Conservation (phyloP, 1,140 invertebrate genomes). For the Caenorhabditis tropicalis region DNA sequence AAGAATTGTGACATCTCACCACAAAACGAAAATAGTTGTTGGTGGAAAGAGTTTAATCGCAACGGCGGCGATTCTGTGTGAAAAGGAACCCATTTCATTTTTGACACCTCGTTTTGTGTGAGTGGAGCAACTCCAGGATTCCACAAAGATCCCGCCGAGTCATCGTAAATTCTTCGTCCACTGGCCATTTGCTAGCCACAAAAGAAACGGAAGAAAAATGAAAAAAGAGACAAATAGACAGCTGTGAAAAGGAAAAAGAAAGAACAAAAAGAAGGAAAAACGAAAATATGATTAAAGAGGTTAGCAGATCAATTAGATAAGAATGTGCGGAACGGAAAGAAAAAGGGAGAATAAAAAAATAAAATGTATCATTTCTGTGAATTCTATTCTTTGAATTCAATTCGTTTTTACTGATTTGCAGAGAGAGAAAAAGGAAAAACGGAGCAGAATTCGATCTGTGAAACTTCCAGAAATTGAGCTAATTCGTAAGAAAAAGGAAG, state of each 20-base stretch:
- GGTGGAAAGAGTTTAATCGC: constrained; percentile 19
- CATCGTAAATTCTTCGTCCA: constrained; percentile 28
- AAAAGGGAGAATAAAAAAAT: neutral
- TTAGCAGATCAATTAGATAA: constrained; percentile 38
- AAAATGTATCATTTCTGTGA: neutral
- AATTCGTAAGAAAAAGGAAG: neutral
- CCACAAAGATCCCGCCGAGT: constrained; percentile 36
- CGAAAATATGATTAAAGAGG: constrained; percentile 11
- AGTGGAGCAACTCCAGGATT: neutral
- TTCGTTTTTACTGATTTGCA: neutral
- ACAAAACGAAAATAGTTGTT: too few relatives aligned
- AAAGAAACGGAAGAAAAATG: neutral
- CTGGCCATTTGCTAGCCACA: constrained; percentile 11
- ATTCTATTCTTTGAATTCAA: neutral
- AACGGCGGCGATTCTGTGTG: constrained; percentile 13
- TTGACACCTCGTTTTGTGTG: constrained; percentile 29
- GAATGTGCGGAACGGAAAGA: neutral
- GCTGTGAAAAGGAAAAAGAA: neutral
- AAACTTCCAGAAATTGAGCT: constrained; percentile 17
- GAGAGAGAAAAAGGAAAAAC: neutral
- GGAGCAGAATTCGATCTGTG: neutral
- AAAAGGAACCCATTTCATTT: constrained; percentile 42
- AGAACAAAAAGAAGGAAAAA: neutral
- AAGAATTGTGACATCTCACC: too few relatives aligned
- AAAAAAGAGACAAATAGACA: neutral